Evolutionary conservation across 2,888 invertebrate species (phyloP).

Genomic region (Plagodis dolabraria): DNA sequence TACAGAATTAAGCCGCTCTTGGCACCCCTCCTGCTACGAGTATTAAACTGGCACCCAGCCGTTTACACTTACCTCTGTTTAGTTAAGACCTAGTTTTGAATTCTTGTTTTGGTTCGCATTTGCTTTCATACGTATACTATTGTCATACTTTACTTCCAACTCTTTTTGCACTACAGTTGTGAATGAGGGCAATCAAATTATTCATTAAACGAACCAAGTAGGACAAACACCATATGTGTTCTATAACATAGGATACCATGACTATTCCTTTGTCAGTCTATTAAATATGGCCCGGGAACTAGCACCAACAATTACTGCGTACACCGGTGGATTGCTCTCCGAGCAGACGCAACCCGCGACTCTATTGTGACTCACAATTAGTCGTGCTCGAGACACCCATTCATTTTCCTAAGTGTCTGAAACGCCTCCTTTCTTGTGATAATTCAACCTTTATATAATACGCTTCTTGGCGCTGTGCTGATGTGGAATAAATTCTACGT

Average conservation of each 20-base stretch:
- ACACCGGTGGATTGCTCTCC: conserved; percentile 5
- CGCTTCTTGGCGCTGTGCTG: conserved; percentile 22
- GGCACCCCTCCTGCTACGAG: conserved; percentile 60
- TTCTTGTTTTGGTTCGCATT: conserved; percentile 42
- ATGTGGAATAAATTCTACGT: conserved; percentile 8
- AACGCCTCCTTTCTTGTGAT: conserved; percentile 50
- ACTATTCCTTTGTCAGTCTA: not conserved
- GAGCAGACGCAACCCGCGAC: conserved; percentile 18
- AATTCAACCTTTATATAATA: conserved; percentile 44
- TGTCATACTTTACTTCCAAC: too few relatives aligned
- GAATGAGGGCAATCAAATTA: too few relatives aligned
- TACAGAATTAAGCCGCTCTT: conserved; percentile 68
- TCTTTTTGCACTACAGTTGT: too few relatives aligned
- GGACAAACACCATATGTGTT: not conserved
- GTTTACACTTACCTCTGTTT: conserved; percentile 63
- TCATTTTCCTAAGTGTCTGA: conserved; percentile 72
- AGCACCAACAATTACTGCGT: conserved; percentile 2
- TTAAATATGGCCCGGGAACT: conserved; percentile 1
- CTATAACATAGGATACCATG: not conserved
- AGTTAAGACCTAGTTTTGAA: conserved; percentile 60
- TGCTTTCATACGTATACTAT: not conserved
- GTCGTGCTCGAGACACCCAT: conserved; percentile 74
- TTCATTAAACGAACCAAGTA: too few relatives aligned
- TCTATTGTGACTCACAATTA: conserved; percentile 71
- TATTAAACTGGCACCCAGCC: conserved; percentile 67